phyloP scores from a whole-genome alignment of 2,888 invertebrate species.

The Limnephilus marmoratus region DNA sequence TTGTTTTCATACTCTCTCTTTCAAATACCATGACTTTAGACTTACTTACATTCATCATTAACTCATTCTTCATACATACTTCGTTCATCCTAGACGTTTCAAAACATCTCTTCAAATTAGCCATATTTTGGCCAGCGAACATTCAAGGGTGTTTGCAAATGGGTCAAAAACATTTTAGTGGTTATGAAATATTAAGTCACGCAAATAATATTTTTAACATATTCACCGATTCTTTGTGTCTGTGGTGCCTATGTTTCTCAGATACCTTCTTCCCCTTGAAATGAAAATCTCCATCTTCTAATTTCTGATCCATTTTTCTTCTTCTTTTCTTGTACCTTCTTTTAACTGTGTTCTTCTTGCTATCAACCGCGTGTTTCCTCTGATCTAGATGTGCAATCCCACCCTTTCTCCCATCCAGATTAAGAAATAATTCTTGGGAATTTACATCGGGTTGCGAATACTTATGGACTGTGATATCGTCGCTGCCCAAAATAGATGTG shows the following conservation, averaged over 20 bases:
- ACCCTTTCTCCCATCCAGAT: constrained; percentile 11
- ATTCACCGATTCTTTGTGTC: constrained; percentile 48
- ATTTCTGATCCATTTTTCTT: constrained; percentile 57
- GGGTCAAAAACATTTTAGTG: no score
- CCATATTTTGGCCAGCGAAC: no score
- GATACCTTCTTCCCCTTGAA: constrained; percentile 45
- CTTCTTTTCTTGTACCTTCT: constrained; percentile 60
- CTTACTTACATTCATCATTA: no score
- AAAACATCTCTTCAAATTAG: no score
- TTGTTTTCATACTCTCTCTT: no score
- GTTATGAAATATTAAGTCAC: not conserved
- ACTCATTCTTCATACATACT: no score
- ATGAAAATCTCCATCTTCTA: constrained; percentile 35
- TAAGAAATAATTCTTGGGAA: constrained; percentile 37
- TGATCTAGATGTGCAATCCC: not conserved
- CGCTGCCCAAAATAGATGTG: constrained; percentile 47
- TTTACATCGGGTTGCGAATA: constrained; percentile 48
- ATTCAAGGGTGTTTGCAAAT: no score
- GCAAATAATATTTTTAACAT: not conserved
- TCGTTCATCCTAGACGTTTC: no score
- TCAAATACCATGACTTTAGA: no score
- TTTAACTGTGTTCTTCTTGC: constrained; percentile 39
- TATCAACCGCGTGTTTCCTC: not conserved
- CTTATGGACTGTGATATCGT: constrained; percentile 55
- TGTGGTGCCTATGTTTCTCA: constrained; percentile 52